phyloP scores from a whole-genome alignment of 2,113 vertebrate species.

The Gallinago media region DNA sequence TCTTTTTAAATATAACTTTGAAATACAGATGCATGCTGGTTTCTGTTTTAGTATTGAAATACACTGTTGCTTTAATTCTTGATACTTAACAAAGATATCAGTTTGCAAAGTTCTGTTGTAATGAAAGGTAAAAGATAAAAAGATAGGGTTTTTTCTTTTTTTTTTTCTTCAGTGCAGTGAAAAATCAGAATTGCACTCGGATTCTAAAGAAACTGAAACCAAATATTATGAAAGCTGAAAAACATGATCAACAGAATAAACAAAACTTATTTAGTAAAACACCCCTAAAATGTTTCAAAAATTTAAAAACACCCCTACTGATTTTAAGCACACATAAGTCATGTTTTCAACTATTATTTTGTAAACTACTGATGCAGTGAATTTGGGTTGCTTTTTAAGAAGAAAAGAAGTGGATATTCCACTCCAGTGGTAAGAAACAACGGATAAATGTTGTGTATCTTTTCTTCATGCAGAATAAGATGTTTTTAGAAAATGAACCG shows the following conservation, averaged over 20 bases:
- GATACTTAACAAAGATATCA: not conserved
- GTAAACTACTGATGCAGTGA: not conserved
- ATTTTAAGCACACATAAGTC: not conserved
- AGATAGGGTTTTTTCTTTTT: accelerated
- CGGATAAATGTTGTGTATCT: not conserved
- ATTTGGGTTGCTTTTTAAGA: not conserved
- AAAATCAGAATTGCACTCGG: not conserved
- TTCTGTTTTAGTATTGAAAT: not conserved
- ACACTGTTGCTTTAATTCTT: not conserved
- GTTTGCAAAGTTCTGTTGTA: not conserved
- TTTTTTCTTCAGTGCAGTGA: not conserved
- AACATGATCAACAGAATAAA: not conserved
- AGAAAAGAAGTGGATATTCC: not conserved
- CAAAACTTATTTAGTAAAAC: not conserved
- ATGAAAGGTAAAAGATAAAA: not conserved
- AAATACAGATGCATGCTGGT: not conserved
- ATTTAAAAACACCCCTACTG: not conserved
- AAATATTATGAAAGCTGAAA: not conserved
- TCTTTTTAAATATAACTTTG: not conserved
- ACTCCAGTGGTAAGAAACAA: not conserved
- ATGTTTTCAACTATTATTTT: not conserved
- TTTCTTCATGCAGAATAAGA: not conserved
- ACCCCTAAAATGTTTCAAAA: not conserved
- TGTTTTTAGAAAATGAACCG: not conserved
- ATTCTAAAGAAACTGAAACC: not conserved